Evolutionary conservation across 1,140 invertebrate species (phyloP), one percentile per base, ranked within the genome.

Genomic region (Atta cephalotes): DNA sequence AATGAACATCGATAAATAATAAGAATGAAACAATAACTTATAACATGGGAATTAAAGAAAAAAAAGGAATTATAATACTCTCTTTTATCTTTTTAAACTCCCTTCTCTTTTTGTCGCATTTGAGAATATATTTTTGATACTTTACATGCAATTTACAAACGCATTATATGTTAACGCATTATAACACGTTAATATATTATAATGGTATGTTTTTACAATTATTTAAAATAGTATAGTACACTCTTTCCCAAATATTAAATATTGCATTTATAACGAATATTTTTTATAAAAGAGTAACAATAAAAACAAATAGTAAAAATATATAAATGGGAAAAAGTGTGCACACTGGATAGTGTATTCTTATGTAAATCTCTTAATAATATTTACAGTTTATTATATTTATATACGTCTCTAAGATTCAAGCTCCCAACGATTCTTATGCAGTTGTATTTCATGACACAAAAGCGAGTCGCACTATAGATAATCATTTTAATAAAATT

Each of bases 361-460:
- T 45, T 35, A 35, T 35, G 74, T 25, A 56, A 87, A 90, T 39
- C 51, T 80, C 60, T 79, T 89, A 90, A 89, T 68, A 84, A 87
- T 90, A 87, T 88, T 89, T 89, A 89, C 89, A 91, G 39, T 74
- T 58, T 84, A 58, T 7, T 35, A 85, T 28, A 77, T 21, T 79
- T 72, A 72, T 85, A 35, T 28, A 81, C 5, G 31, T 89, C 72
- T 87, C 72, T 85, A 85, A 89, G 89, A 90, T 90, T 89, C 77
- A 80, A 88, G 35, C 60, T 88, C 78, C 76, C 21, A 80, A 21
- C 87, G 68, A 66, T 81, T 72, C 77, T 85, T 87, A 80, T 70
- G 71, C 82, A 88, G 56, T 88, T 87, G 31, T 3, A 31, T 31
- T 31, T 31, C 31, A 31, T 31, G 31, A 31, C 31, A 31, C 31